A percentile compares a stretch with the other conserved stretches of the same genome.
Evolutionary conservation across 1,140 invertebrate species (phyloP).

Genomic region (Eulimnadia texana): DNA sequence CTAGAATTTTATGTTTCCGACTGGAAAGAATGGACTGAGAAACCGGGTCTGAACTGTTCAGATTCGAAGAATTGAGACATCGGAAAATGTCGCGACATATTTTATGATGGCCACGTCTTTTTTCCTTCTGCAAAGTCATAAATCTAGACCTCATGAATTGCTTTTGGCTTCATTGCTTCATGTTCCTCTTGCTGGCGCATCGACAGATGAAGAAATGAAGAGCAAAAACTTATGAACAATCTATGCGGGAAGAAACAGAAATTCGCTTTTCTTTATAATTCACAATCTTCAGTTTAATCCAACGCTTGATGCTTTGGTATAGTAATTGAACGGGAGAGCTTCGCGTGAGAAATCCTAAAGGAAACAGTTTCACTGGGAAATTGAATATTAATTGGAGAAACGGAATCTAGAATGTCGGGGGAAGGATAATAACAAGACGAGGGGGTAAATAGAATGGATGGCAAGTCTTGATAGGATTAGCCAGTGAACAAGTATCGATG

Average conservation of each 20-base stretch:
- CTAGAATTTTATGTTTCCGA: no score
- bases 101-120: background rate
- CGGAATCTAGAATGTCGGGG: background rate
- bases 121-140: background rate
- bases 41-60: no score
- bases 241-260: no score
- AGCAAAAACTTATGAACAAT: no score
- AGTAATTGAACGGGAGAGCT: no score
- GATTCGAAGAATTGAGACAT: background rate
- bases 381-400: background rate
- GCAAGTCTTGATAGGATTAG: background rate
- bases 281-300: no score
- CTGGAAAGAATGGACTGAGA: no score
- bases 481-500: background rate
- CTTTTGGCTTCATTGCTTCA: background rate
- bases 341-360: background rate
- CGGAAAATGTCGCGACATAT: background rate
- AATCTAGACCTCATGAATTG: background rate
- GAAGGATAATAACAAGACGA: background rate
- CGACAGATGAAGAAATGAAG: no score
- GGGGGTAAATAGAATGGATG: background rate
- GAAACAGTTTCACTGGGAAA: background rate
- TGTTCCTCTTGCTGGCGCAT: no score
- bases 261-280: no score
- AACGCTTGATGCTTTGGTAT: no score